These are phyloP conservation scores for Silvanus unidentatus DNA, from an alignment of 2,888 invertebrate species.

Conservation along the genomic window DNA sequence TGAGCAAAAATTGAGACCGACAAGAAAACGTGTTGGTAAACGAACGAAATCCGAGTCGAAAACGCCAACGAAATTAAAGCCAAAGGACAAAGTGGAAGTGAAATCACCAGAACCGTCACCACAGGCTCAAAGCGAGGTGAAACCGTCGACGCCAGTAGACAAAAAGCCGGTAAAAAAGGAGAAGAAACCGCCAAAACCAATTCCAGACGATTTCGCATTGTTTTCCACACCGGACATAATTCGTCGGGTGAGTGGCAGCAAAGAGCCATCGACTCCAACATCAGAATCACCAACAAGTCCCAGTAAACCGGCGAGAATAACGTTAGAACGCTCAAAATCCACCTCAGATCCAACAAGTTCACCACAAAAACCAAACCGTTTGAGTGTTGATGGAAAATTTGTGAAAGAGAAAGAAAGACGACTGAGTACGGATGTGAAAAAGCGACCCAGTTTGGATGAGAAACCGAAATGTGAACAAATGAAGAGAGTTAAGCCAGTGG, in stretches of 20 bases:
- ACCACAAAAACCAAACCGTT: conserved; percentile 25
- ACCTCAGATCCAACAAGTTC: conserved; percentile 1
- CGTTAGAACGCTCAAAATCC: conserved; percentile 36
- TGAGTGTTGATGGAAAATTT: conserved; percentile 33
- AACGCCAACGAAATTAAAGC: conserved; percentile 29
- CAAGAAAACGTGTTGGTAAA: conserved; percentile 29
- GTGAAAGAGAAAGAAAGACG: conserved; percentile 18
- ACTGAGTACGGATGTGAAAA: conserved; percentile 12
- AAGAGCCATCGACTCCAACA: conserved; percentile 33
- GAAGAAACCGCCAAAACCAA: conserved; percentile 49
- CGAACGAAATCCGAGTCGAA: conserved; percentile 20
- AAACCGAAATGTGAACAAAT: conserved; percentile 8
- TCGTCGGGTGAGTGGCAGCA: conserved; percentile 53
- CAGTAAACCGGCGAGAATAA: conserved; percentile 40
- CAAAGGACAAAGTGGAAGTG: conserved; percentile 12
- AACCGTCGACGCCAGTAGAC: conserved; percentile 24
- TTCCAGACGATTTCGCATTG: conserved; percentile 60
- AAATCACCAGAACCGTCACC: conserved; percentile 12
- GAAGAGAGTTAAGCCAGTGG: background rate
- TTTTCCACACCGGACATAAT: conserved; percentile 77
- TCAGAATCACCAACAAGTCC: conserved; percentile 23
- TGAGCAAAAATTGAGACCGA: conserved; percentile 23
- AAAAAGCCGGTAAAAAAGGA: conserved; percentile 41
- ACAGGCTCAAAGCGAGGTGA: conserved; percentile 33
- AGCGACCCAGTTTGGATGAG: conserved; percentile 26